Evolutionary conservation across 2,888 invertebrate species (phyloP), one percentile per base, ranked within the genome.

Genomic region (Xanthia icteritia): DNA sequence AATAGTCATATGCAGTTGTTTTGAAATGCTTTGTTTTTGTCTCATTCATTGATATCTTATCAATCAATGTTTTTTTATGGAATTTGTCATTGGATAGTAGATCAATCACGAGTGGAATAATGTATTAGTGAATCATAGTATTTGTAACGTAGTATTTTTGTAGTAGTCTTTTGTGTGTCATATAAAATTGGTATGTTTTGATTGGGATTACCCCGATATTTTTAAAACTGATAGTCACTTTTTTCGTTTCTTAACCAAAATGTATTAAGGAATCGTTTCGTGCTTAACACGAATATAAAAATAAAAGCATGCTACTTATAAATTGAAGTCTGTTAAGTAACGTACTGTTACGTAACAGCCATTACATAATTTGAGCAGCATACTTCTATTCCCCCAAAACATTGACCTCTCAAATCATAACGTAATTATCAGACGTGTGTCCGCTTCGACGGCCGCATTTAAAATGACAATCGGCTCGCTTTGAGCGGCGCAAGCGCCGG

Each of bases 381-480:
- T 83, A 79, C 77, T 85, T 77, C 76, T 76, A 73, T 88, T 84
- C 77, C 82, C 81, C 71, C 79, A 80, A 85, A 86, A 89, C 88
- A 84, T 87, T 88, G 88, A 88, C 86, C 88, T 84, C 72, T 78
- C 79, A 79, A 86, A 87, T 86, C 86, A 82, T 79, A 86, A 85
- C 80, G 76, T 79, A 83, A 81, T 77, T 78, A 73, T 72, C 70
- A 75, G 71, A 89, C 92, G 90, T 89, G 91, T 89, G 87, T 81
- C 63, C 88, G 77, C 75, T 54, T n/a, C 88, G 79, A 84, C 89
- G 89, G 82, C 86, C 90, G 86, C 82, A 85, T 89, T 79, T 81
- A 84, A 91, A 93, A 90, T 94, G 93, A 91, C 89, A 90, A 78
- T 81, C 81, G 77, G 76, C 77, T 79, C 74, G 72, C 81, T 86